Conservation (phyloP, 2,113 vertebrate species). For the Oplegnathus fasciatus region DNA sequence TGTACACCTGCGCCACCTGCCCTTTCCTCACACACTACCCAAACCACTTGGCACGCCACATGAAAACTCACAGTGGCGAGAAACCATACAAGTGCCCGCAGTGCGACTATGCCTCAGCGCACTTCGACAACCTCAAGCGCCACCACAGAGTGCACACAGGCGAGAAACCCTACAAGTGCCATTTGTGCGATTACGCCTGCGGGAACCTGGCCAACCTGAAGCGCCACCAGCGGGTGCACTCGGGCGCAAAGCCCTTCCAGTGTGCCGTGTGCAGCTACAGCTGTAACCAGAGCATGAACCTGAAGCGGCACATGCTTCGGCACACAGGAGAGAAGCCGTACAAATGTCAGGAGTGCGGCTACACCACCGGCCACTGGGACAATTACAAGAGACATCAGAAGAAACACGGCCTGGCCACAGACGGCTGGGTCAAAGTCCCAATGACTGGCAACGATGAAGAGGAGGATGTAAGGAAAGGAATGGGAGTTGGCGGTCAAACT, state of each 20-base stretch:
- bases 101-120: slow-evolving; percentile 95
- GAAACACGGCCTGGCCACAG: slow-evolving; percentile 91
- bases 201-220: slow-evolving; percentile 99
- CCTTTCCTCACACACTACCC: slow-evolving; percentile 97
- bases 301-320: slow-evolving; percentile 97
- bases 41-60: slow-evolving; percentile 97
- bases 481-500: slow-evolving; percentile 55
- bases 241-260: slow-evolving; percentile 96
- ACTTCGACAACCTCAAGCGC: slow-evolving; percentile 98
- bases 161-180: slow-evolving; percentile 95
- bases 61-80: slow-evolving; percentile 98
- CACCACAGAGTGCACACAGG: slow-evolving; percentile 95
- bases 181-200: slow-evolving; percentile 94
- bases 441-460: slow-evolving; percentile 70
- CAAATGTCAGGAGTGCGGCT: slow-evolving; percentile 92
- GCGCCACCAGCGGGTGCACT: slow-evolving; percentile 96
- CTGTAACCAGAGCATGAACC: slow-evolving; percentile 99
- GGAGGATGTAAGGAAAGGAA: slow-evolving; percentile 65
- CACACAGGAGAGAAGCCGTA: slow-evolving; percentile 97
- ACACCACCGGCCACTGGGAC: slow-evolving; percentile 99
- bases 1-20: slow-evolving; percentile 93
- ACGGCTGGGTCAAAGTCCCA: slow-evolving; percentile 88
- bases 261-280: slow-evolving; percentile 95
- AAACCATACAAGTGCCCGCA: slow-evolving; percentile 97
- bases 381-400: slow-evolving; percentile 99